phyloP scores from a whole-genome alignment of 2,113 vertebrate genomes.

The Seriola dumerili region DNA sequence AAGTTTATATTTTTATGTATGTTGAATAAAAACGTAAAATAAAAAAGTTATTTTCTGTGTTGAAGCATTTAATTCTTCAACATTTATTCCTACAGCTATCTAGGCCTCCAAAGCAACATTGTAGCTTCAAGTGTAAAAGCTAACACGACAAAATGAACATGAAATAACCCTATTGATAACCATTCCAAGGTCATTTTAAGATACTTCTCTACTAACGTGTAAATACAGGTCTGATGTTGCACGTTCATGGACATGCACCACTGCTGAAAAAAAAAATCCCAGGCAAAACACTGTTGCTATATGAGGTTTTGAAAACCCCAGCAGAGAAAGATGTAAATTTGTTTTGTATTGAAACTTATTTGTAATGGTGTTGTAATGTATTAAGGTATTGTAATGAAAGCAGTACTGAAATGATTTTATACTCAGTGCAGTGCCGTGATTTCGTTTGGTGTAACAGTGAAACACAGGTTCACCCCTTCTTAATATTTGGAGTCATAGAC shows the following conservation, averaged over 20 bases:
- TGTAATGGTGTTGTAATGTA: too few relatives aligned
- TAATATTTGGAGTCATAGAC: slow-evolving; percentile 32
- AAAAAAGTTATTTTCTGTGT: neutral
- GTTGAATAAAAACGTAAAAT: neutral
- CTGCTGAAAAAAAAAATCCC: too few relatives aligned
- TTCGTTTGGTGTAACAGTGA: slow-evolving; percentile 9
- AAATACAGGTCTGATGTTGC: too few relatives aligned
- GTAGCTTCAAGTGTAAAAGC: neutral
- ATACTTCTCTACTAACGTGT: neutral
- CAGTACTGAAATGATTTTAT: neutral
- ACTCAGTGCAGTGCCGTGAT: neutral
- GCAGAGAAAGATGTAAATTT: neutral
- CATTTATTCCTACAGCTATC: neutral
- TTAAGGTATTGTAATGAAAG: neutral
- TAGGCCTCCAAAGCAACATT: neutral
- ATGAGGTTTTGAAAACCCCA: too few relatives aligned
- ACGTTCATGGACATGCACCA: too few relatives aligned
- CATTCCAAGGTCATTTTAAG: neutral
- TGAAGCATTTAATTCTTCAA: neutral
- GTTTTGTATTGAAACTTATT: neutral
- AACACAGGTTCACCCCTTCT: slow-evolving; percentile 7
- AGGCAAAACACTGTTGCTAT: neutral
- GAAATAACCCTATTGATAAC: neutral
- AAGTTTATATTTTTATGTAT: neutral
- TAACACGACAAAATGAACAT: neutral